Conservation (phyloP, 2,888 invertebrate species). For the Dasysyrphus albostriatus region DNA sequence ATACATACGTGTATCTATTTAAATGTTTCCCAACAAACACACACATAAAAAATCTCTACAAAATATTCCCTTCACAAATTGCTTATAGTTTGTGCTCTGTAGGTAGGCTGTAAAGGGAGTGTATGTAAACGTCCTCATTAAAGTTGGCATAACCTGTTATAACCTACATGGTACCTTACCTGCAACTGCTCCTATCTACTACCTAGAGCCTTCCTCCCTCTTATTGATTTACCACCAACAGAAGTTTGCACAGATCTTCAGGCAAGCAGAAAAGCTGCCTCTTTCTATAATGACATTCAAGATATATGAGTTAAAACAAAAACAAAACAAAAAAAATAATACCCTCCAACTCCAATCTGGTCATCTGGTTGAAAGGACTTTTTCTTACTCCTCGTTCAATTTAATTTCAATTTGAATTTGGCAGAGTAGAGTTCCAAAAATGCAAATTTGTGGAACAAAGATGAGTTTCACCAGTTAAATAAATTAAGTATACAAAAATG, state of each 20-base stretch:
- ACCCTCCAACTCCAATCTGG: constrained; percentile 12
- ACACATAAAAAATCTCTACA: neutral
- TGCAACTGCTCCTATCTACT: neutral
- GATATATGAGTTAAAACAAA: neutral
- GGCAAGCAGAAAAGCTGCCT: constrained; percentile 13
- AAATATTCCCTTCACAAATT: constrained; percentile 1
- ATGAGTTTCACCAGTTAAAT: neutral
- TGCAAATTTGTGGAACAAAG: constrained; percentile 27
- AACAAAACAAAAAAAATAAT: neutral
- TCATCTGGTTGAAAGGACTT: constrained; percentile 28
- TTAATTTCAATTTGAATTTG: constrained; percentile 37
- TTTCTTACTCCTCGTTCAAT: constrained; percentile 7
- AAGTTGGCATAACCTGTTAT: neutral
- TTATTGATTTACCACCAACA: constrained; percentile 4
- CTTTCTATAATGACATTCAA: constrained; percentile 2
- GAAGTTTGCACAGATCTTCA: constrained; percentile 44
- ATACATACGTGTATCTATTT: too few species aligned
- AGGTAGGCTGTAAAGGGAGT: too few species aligned
- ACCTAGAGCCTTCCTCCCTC: neutral
- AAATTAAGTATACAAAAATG: neutral
- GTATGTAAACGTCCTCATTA: neutral
- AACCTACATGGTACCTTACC: neutral
- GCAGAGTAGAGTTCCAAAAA: constrained; percentile 17
- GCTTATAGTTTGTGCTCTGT: too few species aligned
- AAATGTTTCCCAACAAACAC: neutral